Base-by-base conservation (phyloP, 2,113 vertebrate species). In the Anhinga rufa region DNA sequence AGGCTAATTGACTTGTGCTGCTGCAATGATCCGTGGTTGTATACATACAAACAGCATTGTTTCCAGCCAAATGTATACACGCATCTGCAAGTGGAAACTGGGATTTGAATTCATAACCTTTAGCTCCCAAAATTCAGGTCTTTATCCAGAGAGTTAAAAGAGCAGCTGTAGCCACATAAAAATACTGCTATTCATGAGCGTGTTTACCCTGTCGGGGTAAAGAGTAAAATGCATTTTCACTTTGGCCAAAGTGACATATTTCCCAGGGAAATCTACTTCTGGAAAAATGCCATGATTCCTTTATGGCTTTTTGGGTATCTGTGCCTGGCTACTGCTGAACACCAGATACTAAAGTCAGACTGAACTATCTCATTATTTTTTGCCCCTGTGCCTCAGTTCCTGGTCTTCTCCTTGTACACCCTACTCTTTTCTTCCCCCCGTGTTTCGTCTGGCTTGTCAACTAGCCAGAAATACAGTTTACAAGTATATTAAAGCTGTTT, bases 1-100 rank as follows among this genome's bases (percentile, higher is more conserved):
- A 97, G 91, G 88, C 95, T 98, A 97, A 97, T 95, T 98, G 95
- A 83, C 64, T 84, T 44, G 94, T 88, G 90, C 85, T 92, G 65
- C 60, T 85, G 60, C 93, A 97, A 31, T 72, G 88, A 96, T 96
- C 93, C 79, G 5, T 46, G 57, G 51, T 66, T 82, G 28, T 49
- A 51, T 46, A 75, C 52, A 82, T 29, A 92, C 92, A 94, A 90
- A n/a, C 83, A 75, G 52, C 61, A 86, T 42, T 91, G 90, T 95
- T 95, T 83, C 57, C 71, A 93, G 87, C 68, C 80, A 82, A 82
- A 87, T 17, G 22, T 69, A 78, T n/a, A 90, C 58, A 81, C 0
- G 1, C 71, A 52, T 55, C 64, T 65, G 64, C 49, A 75, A 54
- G 34, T 40, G 72, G 88, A 79, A 93, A 69, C 60, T 62, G 87